A percentile compares a stretch with the other conserved stretches of the same genome.
Evolutionary conservation across 1,140 invertebrate genomes (phyloP).

Genomic region (Hyles euphorbiae): DNA sequence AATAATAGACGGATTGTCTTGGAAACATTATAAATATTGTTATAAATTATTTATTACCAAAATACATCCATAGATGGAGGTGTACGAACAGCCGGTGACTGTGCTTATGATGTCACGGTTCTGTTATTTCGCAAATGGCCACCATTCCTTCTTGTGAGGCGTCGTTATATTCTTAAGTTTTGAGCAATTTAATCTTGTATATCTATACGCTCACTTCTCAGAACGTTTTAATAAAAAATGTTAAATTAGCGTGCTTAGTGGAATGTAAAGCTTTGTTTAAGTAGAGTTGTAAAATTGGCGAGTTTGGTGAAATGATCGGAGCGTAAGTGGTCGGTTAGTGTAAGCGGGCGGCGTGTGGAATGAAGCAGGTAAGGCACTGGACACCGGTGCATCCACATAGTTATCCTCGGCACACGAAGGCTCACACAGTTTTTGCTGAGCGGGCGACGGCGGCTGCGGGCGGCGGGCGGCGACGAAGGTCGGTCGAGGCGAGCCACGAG

Average conservation of each 20-base stretch:
- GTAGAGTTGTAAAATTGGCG: too few relatives aligned
- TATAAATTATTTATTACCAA: neutral
- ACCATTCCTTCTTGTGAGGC: conserved; percentile 18
- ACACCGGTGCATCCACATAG: conserved; percentile 53
- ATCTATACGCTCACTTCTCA: conserved; percentile 15
- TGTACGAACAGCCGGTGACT: conserved; percentile 5
- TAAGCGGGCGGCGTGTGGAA: conserved; percentile 27
- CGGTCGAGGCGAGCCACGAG: conserved; percentile 61
- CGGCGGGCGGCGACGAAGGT: conserved; percentile 48
- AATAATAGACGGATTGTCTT: too few relatives aligned
- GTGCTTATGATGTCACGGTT: conserved; percentile 37
- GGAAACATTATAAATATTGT: too few relatives aligned
- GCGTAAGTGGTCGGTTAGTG: conserved; percentile 9
- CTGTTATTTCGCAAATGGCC: conserved; percentile 30
- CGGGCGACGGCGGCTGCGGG: conserved; percentile 9
- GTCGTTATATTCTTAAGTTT: conserved; percentile 19
- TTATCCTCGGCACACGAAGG: conserved; percentile 37
- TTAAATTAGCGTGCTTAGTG: too few relatives aligned
- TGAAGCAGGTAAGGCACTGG: conserved; percentile 31
- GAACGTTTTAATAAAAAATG: conserved; percentile 8
- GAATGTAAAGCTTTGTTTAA: too few relatives aligned
- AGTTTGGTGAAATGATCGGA: too few relatives aligned
- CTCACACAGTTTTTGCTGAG: conserved; percentile 61
- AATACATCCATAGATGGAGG: conserved; percentile 3
- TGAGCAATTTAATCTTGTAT: conserved; percentile 23